Percentiles rank a stretch among this genome's conserved stretches.
These are phyloP conservation scores for Anagyrus pseudococci DNA, from an alignment of 2,888 invertebrate species.

Conservation along the genomic window DNA sequence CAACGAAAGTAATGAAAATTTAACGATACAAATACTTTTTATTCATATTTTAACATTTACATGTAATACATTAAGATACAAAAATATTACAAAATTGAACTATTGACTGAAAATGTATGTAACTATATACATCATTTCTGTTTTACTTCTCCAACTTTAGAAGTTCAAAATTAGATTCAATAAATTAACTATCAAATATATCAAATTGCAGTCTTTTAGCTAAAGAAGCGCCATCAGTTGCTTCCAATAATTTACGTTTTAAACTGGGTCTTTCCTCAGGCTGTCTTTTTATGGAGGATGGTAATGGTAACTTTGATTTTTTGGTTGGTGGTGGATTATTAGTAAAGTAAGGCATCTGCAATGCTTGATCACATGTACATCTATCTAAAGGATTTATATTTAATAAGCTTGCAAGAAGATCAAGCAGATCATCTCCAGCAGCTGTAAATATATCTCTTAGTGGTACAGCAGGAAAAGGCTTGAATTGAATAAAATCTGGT, in stretches of 20 bases:
- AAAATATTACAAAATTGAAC: conserved; percentile 9
- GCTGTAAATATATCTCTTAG: conserved; percentile 94
- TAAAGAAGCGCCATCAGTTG: conserved; percentile 72
- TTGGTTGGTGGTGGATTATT: conserved; percentile 89
- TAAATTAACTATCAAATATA: conserved; percentile 37
- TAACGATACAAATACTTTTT: too few relatives aligned
- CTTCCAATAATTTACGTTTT: conserved; percentile 78
- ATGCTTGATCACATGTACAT: conserved; percentile 81
- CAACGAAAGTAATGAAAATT: too few relatives aligned
- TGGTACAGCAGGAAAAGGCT: conserved; percentile 82
- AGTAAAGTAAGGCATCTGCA: conserved; percentile 89
- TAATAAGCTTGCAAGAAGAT: conserved; percentile 79
- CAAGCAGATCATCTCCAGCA: conserved; percentile 88
- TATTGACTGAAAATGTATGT: conserved; percentile 13
- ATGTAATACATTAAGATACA: too few relatives aligned
- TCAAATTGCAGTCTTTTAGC: conserved; percentile 75
- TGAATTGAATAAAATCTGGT: conserved; percentile 93
- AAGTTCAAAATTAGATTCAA: conserved; percentile 14
- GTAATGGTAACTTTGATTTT: conserved; percentile 83
- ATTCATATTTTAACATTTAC: too few relatives aligned
- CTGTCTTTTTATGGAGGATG: conserved; percentile 68
- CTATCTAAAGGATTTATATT: conserved; percentile 83
- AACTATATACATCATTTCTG: conserved; percentile 28
- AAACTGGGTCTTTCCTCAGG: conserved; percentile 74
- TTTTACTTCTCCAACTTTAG: background rate